A percentile compares a stretch with the other conserved stretches of the same genome.
Evolutionary conservation across 2,113 vertebrate genomes (phyloP).

Genomic region (Oreotrochilus melanogaster): DNA sequence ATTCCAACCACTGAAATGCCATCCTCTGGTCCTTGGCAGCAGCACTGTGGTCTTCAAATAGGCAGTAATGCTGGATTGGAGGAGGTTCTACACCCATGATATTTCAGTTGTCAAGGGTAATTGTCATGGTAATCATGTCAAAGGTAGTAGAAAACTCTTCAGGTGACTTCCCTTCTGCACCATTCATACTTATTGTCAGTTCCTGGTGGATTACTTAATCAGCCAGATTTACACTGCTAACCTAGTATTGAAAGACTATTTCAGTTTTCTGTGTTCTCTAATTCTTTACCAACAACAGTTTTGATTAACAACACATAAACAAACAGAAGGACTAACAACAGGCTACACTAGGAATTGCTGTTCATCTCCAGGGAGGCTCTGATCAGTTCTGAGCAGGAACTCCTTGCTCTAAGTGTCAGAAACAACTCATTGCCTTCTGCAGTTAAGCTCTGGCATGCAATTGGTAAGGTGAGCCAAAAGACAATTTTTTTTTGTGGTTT

Average conservation of each 20-base stretch:
- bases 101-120: background rate
- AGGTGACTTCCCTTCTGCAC: fast-evolving
- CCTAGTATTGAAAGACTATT: background rate
- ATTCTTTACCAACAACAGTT: background rate
- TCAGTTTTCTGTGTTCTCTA: background rate
- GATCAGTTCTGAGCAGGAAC: background rate
- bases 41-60: background rate
- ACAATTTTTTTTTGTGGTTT: background rate
- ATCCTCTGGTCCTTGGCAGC: background rate
- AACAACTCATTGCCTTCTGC: background rate
- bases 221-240: background rate
- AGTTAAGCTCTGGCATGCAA: background rate
- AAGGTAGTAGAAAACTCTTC: background rate
- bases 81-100: background rate
- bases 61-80: background rate
- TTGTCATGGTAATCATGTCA: background rate
- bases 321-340: background rate
- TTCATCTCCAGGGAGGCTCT: background rate
- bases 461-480: background rate
- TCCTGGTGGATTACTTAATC: background rate
- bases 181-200: background rate
- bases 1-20: background rate
- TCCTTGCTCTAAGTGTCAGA: background rate
- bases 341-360: background rate
- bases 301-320: background rate